Conservation (phyloP, 2,113 vertebrate species). For the Thamnaconus septentrionalis region DNA sequence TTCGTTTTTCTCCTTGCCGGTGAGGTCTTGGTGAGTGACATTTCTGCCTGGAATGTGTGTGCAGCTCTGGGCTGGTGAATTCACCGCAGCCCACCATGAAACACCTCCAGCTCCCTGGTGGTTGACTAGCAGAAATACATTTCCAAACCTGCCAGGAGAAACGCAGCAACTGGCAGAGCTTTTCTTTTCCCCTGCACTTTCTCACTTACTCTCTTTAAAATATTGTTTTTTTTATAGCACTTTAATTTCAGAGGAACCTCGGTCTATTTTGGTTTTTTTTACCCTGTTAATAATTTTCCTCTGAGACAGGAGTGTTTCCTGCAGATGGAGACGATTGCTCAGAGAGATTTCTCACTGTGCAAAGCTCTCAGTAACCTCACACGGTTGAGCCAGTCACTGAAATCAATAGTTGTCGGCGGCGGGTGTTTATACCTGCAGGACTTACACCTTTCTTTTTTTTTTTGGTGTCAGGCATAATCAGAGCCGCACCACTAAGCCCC, state of each 20-base stretch:
- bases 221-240: too few relatives aligned
- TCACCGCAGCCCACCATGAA: constrained; percentile 27
- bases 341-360: neutral
- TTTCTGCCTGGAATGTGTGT: constrained; percentile 3
- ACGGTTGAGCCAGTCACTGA: constrained; percentile 11
- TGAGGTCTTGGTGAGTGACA: neutral
- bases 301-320: too few relatives aligned
- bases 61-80: constrained; percentile 18
- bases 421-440: constrained; percentile 15
- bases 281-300: too few relatives aligned
- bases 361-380: constrained; percentile 11
- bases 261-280: too few relatives aligned
- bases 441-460: neutral
- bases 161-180: neutral
- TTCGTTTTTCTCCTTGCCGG: too few relatives aligned
- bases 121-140: constrained; percentile 41
- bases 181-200: too few relatives aligned
- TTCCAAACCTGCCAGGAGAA: constrained; percentile 29
- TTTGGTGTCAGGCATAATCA: constrained; percentile 23
- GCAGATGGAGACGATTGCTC: neutral
- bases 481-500: constrained; percentile 6
- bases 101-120: constrained; percentile 36
- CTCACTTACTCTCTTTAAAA: too few relatives aligned
- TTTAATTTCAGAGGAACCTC: too few relatives aligned
- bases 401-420: constrained; percentile 39